Base-by-base conservation (phyloP, 2,797 vertebrate genomes). In the Chelonia mydas region DNA sequence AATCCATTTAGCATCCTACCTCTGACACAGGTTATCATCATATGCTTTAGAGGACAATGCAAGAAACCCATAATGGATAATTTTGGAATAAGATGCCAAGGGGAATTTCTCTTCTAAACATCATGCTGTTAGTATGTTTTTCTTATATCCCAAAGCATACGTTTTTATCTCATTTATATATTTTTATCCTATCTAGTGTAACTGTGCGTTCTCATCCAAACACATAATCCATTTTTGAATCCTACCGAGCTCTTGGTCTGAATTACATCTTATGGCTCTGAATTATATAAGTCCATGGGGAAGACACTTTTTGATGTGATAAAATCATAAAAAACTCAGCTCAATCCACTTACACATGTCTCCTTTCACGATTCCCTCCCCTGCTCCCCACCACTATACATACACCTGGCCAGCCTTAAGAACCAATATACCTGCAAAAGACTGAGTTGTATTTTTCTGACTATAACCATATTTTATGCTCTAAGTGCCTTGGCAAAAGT, bases 311-410 rank as follows among this genome's bases (percentile, higher is more conserved):
- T 25, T 72, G 59, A 72, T 11, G 25, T 23, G 19, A 72, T 72
- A 77, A 45, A 47, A 47, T 77, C 49, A 80, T 74, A 45, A 86
- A 59, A 59, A 59, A 51, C 21, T 54, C 47, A 59, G 28, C 12
- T 28, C 28, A 89, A 28, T 41, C 45, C 84, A 77, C 41, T 28
- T 19, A 92, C 94, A 89, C 78, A 65, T 33, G 82, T 72, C 51
- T 55, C 5, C 87, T 79, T 68, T 13, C 50, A 23, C 15, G 16
- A 11, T 13, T 28, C 86, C 41, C 9, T 3, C 25, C 41, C 21
- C 53, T 50, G n/a, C 11, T 6, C 27, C 10, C 4, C 13, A 4
- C 0, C 11, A 2, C 10, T 72, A 72, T 47, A 11, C 0, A 1
- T 16, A n/a, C 2, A 76, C 65, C 65, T 0, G 1, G 11, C 5